Conservation (phyloP, 2,113 vertebrate genomes). For the Proteles cristata region DNA sequence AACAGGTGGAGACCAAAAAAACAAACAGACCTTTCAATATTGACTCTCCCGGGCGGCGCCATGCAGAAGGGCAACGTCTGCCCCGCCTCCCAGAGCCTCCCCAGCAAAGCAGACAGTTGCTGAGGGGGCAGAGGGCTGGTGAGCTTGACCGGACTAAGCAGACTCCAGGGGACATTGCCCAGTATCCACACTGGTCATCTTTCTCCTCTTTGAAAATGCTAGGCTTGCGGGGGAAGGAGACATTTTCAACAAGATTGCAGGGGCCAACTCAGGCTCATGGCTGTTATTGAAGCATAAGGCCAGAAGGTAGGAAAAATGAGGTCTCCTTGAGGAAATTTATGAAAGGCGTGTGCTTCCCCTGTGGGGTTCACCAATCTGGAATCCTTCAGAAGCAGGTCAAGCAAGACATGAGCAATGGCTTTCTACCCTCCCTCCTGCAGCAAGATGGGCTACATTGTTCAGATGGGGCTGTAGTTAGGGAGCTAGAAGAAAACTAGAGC, state of each 20-base stretch:
- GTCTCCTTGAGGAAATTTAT: background rate
- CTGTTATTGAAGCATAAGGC: background rate
- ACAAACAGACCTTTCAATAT: conserved; percentile 58
- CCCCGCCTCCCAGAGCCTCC: background rate
- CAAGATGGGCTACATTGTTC: background rate
- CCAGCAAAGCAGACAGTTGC: background rate
- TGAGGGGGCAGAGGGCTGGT: accelerated
- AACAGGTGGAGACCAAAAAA: conserved; percentile 48
- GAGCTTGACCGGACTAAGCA: background rate
- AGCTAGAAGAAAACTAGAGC: background rate
- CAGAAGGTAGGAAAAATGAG: background rate
- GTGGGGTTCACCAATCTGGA: background rate
- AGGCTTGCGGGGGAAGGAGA: background rate
- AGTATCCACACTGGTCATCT: accelerated
- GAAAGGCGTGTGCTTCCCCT: background rate
- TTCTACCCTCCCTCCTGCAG: background rate
- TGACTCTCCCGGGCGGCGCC: background rate
- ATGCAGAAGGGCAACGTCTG: background rate
- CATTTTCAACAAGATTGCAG: background rate
- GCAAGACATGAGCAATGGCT: background rate
- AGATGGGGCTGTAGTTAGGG: accelerated
- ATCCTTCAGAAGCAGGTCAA: background rate
- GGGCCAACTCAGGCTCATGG: background rate
- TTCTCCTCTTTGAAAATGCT: background rate
- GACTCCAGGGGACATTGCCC: too few species aligned